Base-by-base conservation (phyloP, 2,113 vertebrate species). In the Piliocolobus tephrosceles region DNA sequence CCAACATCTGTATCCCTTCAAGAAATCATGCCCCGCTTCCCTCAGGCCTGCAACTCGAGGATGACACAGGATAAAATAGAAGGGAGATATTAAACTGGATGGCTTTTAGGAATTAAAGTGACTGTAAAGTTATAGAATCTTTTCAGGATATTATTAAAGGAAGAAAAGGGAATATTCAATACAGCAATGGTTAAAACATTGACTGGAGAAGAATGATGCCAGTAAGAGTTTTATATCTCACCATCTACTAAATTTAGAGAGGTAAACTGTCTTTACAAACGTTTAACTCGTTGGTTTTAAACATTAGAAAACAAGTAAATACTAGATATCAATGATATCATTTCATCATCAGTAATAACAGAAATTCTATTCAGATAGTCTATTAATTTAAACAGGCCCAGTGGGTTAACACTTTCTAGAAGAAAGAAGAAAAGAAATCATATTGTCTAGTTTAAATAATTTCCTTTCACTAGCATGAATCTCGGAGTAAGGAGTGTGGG, bases 41-140 rank as follows among this genome's bases (percentile, higher is more conserved):
- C 8, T 18, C 47, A 38, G 23, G 32, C 14, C 47, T 90, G 50
- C 35, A 47, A 22, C 1, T 32, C 10, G 9, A 92, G 57, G n/a
- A 64, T 50, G n/a, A 22, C 23, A 38, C 16, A 50, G 8, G 23
- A 92, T 73, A 20, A 81, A 83, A 92, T 35, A 5, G 87, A 96
- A 72, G 35, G 68, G 17, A 83, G 76, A 40, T n/a, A 45, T 58
- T 78, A 91, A 88, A 66, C 4, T 61, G 9, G 13, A 79, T 14
- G 10, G 32, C 1, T 76, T 75, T 66, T 88, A 86, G 72, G 11
- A 82, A 91, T n/a, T 78, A 85, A 96, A 96, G 43, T 82, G 55
- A 95, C 58, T 75, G 6, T 18, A 75, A 92, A 90, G 50, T 70
- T 86, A 47, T 50, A 6, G 16, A 76, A 52, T 66, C 80, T 85